Conservation (phyloP, 2,888 invertebrate species). For the Carabus problematicus region DNA sequence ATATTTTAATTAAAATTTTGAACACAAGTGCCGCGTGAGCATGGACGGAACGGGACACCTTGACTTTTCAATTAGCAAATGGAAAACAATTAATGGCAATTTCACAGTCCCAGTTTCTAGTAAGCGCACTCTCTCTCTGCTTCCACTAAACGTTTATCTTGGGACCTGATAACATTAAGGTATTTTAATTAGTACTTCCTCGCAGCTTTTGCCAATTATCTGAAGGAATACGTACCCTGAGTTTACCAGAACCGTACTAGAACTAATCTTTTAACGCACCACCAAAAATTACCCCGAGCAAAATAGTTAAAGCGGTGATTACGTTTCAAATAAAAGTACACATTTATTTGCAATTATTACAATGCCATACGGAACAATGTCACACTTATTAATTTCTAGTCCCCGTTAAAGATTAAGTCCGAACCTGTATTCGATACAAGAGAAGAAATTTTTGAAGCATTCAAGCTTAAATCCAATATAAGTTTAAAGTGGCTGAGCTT, state of each 20-base stretch:
- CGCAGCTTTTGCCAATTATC: slow-evolving; percentile 26
- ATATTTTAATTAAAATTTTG: slow-evolving; percentile 35
- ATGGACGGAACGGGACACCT: slow-evolving; percentile 1
- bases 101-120: not conserved
- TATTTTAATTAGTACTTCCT: slow-evolving; percentile 34
- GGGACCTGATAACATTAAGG: slow-evolving; percentile 32
- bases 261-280: no score
- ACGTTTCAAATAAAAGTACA: no score
- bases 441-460: slow-evolving; percentile 19
- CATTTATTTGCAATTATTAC: no score
- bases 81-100: slow-evolving; percentile 33
- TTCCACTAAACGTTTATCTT: slow-evolving; percentile 21
- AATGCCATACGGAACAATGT: no score
- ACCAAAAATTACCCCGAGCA: no score
- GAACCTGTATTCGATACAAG: no score
- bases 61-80: slow-evolving; percentile 34
- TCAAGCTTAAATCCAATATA: slow-evolving; percentile 30
- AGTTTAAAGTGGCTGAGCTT: slow-evolving; percentile 17
- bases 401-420: no score
- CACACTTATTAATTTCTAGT: no score
- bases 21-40: not conserved
- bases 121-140: not conserved
- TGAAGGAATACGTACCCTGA: not conserved
- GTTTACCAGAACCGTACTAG: no score
- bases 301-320: no score